Percentiles rank a stretch among this genome's conserved stretches.
These are phyloP conservation scores for Trichoplax adhaerens DNA, from an alignment of 37 sponge, comb jelly and placozoan species.

Conservation along the genomic window DNA sequence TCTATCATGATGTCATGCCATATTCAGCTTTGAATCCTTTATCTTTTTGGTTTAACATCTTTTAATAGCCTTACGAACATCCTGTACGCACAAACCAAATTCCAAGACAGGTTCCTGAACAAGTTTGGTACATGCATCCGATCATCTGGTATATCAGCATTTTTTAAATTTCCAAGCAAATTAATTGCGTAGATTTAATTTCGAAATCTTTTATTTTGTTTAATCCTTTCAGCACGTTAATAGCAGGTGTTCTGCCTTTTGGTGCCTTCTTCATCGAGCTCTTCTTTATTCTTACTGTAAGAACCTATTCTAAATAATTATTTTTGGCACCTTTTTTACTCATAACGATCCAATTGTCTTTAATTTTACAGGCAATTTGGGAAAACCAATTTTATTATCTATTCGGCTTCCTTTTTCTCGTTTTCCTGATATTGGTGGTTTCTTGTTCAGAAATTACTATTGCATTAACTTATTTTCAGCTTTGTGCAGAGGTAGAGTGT, in stretches of 20 bases:
- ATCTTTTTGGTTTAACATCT: background rate
- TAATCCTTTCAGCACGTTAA: constrained; percentile 9
- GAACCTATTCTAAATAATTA: background rate
- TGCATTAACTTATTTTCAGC: constrained; percentile 88
- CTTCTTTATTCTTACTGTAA: constrained; percentile 89
- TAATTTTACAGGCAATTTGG: constrained; percentile 83
- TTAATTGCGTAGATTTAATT: background rate
- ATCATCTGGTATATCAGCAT: constrained; percentile 32
- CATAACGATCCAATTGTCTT: background rate
- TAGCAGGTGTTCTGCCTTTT: constrained; percentile 96
- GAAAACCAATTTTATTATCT: constrained; percentile 97
- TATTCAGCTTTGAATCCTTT: background rate
- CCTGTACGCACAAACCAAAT: constrained; percentile 96
- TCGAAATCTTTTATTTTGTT: background rate
- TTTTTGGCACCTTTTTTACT: background rate
- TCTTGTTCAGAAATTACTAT: constrained; percentile 94
- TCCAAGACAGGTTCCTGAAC: constrained; percentile 85
- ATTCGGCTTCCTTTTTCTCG: constrained; percentile 92
- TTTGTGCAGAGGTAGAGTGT: constrained; percentile 56
- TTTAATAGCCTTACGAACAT: constrained; percentile 66
- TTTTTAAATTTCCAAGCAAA: constrained; percentile 1
- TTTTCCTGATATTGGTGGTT: constrained; percentile 88
- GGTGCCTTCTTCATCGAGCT: constrained; percentile 95
- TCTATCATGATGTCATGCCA: too few species aligned
- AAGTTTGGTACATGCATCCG: constrained; percentile 71